Conservation (phyloP, 2,113 vertebrate genomes). For the Rhinolophus ferrumequinum region DNA sequence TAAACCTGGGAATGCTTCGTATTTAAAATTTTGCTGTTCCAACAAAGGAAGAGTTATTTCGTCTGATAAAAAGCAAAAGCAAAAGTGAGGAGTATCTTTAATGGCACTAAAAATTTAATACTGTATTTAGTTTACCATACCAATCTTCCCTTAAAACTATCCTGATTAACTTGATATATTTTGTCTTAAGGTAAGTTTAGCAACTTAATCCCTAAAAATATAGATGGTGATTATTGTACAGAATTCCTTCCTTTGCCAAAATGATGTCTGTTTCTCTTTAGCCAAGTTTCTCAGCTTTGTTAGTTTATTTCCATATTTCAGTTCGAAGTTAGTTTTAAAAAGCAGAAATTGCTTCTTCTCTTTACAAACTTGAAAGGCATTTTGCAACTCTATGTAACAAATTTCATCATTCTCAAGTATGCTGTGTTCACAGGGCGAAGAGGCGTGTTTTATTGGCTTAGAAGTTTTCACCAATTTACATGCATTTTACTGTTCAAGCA, state of each 20-base stretch:
- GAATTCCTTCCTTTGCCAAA: background rate
- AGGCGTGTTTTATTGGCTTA: slow-evolving; percentile 23
- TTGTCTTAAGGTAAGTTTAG: slow-evolving; percentile 43
- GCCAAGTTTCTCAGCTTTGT: background rate
- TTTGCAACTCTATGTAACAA: background rate
- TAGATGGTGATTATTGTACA: background rate
- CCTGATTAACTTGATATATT: slow-evolving; percentile 42
- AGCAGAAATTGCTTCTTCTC: background rate
- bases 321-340: slow-evolving; percentile 8
- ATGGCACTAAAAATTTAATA: background rate
- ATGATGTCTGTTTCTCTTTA: background rate
- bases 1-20: background rate
- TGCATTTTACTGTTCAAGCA: background rate
- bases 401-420: background rate
- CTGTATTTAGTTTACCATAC: background rate
- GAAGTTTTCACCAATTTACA: background rate
- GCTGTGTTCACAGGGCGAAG: background rate
- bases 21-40: background rate
- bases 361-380: slow-evolving; percentile 41
- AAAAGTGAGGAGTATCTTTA: background rate
- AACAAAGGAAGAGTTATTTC: background rate
- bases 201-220: slow-evolving; percentile 53
- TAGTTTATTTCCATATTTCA: slow-evolving; percentile 20
- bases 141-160: slow-evolving; percentile 6
- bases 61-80: background rate